A percentile compares a stretch with the other conserved stretches of the same genome.
These are phyloP conservation scores for Piaya cayana DNA, from an alignment of 2,113 vertebrate species.

Conservation along the genomic window DNA sequence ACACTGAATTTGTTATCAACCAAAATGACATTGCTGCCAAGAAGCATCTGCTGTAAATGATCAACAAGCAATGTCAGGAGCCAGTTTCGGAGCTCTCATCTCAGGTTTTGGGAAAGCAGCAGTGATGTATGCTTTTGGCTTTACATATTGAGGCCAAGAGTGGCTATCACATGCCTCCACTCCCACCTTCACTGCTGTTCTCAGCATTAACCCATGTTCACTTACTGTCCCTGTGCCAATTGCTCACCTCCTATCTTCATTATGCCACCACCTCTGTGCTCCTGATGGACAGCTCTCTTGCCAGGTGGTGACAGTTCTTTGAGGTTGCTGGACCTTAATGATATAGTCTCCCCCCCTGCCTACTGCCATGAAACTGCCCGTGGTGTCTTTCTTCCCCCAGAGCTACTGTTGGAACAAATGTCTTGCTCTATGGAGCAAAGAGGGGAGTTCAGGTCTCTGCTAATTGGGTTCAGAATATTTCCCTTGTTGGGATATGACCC, in stretches of 20 bases:
- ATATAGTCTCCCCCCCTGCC: not conserved
- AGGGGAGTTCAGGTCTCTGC: not conserved
- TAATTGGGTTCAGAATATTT: not conserved
- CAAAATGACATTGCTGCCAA: not conserved
- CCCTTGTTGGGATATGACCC: not conserved
- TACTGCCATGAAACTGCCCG: not conserved
- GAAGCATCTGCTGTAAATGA: not conserved
- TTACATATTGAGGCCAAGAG: rapidly evolving
- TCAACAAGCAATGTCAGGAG: not conserved
- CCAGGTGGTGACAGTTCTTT: not conserved
- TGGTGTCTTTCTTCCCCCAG: rapidly evolving
- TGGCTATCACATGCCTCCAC: rapidly evolving
- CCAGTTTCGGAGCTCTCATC: not conserved
- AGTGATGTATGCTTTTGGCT: not conserved
- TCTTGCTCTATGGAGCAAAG: rapidly evolving
- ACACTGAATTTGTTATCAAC: not conserved
- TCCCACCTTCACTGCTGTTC: not conserved
- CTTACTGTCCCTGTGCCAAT: not conserved
- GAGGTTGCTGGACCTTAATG: not conserved
- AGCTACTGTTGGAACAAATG: not conserved
- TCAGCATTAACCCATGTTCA: not conserved
- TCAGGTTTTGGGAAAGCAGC: not conserved
- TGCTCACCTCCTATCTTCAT: not conserved
- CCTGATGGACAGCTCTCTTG: not conserved
- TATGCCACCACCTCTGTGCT: not conserved